phyloP scores from a whole-genome alignment of 2,888 invertebrate species.

The Tetramorium bicarinatum region DNA sequence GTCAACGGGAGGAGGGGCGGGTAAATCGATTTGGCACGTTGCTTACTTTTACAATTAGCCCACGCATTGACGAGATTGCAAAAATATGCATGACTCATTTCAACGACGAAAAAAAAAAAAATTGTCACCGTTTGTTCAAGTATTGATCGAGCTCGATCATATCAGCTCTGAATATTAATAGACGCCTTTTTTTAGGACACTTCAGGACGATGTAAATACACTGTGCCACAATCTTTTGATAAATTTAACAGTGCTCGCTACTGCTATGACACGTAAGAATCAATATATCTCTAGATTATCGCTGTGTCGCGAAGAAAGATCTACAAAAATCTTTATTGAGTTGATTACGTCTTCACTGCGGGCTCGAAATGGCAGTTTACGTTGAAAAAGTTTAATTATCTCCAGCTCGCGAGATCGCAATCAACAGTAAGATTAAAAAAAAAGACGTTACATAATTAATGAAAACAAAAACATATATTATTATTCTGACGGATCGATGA shows the following conservation, averaged over 20 bases:
- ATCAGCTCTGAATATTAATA: conserved; percentile 17
- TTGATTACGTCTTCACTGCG: not conserved
- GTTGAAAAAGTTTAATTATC: not conserved
- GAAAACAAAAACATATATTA: not conserved
- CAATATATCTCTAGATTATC: conserved; percentile 1
- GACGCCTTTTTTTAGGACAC: not conserved
- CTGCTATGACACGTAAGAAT: not conserved
- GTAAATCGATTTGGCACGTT: conserved; percentile 43
- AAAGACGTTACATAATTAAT: not conserved
- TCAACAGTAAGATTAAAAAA: not conserved
- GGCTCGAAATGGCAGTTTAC: not conserved
- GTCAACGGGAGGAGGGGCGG: not conserved
- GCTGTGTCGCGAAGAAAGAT: not conserved
- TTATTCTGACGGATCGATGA: not conserved
- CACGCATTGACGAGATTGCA: not conserved
- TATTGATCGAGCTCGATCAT: conserved; percentile 15
- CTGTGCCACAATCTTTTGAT: not conserved
- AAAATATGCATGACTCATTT: conserved; percentile 8
- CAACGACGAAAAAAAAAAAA: not conserved
- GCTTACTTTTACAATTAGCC: conserved; percentile 18
- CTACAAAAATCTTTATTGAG: not conserved
- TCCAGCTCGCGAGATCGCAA: not conserved
- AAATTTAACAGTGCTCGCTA: not conserved
- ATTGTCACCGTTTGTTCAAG: conserved; percentile 13
- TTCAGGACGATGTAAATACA: conserved; percentile 10